Evolutionary conservation across 2,797 vertebrate genomes (phyloP).

Genomic region (Podargus strigoides): DNA sequence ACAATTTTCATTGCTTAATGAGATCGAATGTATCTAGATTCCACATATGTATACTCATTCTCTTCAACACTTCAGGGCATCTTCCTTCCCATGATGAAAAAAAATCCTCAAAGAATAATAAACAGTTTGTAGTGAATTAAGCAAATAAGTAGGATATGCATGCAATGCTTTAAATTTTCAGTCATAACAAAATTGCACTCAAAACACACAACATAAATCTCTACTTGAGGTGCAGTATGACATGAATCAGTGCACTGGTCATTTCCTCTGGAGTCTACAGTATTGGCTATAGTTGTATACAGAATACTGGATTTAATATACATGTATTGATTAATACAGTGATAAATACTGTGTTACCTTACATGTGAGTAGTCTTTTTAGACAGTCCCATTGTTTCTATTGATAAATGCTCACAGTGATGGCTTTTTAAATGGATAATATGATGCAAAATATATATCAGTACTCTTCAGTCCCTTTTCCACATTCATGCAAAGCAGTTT

Average conservation of each 20-base stretch:
- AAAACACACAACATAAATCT: not conserved
- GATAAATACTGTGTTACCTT: not conserved
- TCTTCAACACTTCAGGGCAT: conserved; percentile 40
- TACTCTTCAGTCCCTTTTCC: not conserved
- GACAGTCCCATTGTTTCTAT: not conserved
- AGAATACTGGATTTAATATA: not conserved
- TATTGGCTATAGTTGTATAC: not conserved
- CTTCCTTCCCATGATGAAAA: conserved; percentile 23
- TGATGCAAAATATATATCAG: not conserved
- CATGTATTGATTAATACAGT: not conserved
- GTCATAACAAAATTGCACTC: not conserved
- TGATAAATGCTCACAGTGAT: not conserved
- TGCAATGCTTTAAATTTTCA: not conserved
- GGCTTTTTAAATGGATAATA: not conserved
- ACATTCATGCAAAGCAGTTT: not conserved
- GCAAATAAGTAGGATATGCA: not conserved
- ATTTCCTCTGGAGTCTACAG: not conserved
- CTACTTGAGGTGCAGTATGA: not conserved
- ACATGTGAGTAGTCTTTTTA: not conserved
- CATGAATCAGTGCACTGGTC: not conserved
- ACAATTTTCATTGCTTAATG: conserved; percentile 62
- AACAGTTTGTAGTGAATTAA: conserved; percentile 31
- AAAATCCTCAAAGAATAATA: not conserved
- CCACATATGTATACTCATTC: conserved; percentile 35
- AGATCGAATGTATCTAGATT: conserved; percentile 41